Base-by-base conservation (phyloP, 2,888 invertebrate species). In the Tiliacea aurago region DNA sequence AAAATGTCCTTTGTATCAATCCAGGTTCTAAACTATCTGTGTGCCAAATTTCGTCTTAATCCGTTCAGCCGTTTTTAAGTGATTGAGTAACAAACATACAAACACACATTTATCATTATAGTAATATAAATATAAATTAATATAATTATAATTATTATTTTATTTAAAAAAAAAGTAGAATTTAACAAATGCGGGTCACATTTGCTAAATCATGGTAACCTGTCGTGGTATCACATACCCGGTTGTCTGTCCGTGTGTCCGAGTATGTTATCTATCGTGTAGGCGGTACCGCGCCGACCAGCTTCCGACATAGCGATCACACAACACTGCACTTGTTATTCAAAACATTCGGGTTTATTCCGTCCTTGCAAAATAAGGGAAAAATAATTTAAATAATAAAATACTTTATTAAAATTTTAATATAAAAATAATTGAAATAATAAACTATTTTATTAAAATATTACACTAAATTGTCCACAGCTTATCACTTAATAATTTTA, bases 221-320 rank as follows among this genome's bases (percentile, higher is more conserved):
- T 49, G 13, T 47, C 1, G 10, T 51, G 15, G 13, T 66, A 10
- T 41, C 49, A 81, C 88, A 78, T 86, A 92, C 92, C 92, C 68
- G 89, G 66, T 62, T 91, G 91, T 84, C 91, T 88, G 70, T 91
- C 92, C 13, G 93, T 91, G 66, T 91, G 91, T 86, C 95, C 95
- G 4, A 96, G 91, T 77, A 96, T 96, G 83, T 93, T 94, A 88
- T 96, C 95, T 74, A 96, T 96, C 43, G 95, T 95, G 84, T 95
- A 95, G 23, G 93, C 94, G n/a, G 95, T 86, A 23, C 94, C 94
- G 51, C 95, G 93, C 33, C 95, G 90, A 83, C 91, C 91, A 0
- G 89, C 87, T 76, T 91, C 92, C 71, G 91, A 91, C 92, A 91
- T 91, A 72, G 61, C 74, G 80, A 85, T 81, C 76, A 66, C 80